These are phyloP conservation scores for Drosophila repletoides DNA, from an alignment of 1,140 invertebrate genomes.

Conservation along the genomic window DNA sequence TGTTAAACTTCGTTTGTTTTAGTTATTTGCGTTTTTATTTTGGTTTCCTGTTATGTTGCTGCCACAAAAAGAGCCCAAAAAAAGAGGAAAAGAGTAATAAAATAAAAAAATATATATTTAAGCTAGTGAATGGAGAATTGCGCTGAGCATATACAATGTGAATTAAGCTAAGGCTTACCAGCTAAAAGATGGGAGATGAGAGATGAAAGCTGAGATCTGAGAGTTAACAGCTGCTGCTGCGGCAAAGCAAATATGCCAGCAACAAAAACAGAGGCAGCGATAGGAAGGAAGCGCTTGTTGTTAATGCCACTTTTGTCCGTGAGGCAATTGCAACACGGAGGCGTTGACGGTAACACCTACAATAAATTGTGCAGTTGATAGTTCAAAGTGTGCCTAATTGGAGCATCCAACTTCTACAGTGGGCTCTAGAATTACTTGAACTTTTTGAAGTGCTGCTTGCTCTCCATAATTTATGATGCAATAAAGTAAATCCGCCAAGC, in stretches of 20 bases:
- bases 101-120: not conserved
- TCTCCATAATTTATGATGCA: no score
- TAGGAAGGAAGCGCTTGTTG: conserved; percentile 38
- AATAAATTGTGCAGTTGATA: not conserved
- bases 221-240: conserved; percentile 8
- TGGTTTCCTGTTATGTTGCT: no score
- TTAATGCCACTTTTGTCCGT: conserved; percentile 4
- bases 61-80: no score
- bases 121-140: not conserved
- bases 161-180: conserved; percentile 9
- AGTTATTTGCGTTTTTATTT: no score
- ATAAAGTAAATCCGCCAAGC: no score
- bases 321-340: conserved; percentile 7
- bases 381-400: not conserved
- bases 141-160: not conserved
- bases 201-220: not conserved
- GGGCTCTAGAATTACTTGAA: no score
- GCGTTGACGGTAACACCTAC: conserved; percentile 31
- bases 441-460: no score
- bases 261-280: no score
- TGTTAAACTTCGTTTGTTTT: no score
- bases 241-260: conserved; percentile 23
- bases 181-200: conserved; percentile 6
- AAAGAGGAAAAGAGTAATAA: not conserved
- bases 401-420: conserved; percentile 1